These are phyloP conservation scores for Scotopteryx bipunctaria DNA, from an alignment of 2,888 invertebrate genomes.

Conservation along the genomic window DNA sequence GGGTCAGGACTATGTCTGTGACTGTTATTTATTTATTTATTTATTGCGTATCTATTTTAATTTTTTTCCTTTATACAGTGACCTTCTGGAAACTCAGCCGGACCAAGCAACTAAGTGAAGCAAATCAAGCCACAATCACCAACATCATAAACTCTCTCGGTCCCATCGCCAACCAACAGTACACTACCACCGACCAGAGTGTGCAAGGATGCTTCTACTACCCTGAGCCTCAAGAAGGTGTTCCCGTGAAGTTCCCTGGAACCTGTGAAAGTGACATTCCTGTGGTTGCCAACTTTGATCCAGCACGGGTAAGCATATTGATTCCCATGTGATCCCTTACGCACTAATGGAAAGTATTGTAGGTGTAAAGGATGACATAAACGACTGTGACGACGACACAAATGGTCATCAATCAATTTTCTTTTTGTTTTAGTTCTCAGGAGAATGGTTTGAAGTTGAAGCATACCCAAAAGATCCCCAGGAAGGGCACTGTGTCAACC, in stretches of 20 bases:
- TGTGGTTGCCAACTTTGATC: slow-evolving; percentile 50
- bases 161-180: slow-evolving; percentile 53
- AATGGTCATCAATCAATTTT: not conserved
- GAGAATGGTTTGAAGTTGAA: slow-evolving; percentile 62
- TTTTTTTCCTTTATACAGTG: slow-evolving; percentile 44
- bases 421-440: slow-evolving; percentile 53
- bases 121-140: slow-evolving; percentile 47
- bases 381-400: no score
- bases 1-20: no score
- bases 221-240: slow-evolving; percentile 54
- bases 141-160: slow-evolving; percentile 41
- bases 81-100: slow-evolving; percentile 68
- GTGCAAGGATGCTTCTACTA: slow-evolving; percentile 63
- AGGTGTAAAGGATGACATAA: no score
- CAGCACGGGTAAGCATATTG: slow-evolving; percentile 43
- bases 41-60: no score
- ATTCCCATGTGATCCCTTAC: no score
- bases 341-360: no score
- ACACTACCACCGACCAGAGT: slow-evolving; percentile 49
- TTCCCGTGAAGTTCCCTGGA: slow-evolving; percentile 62
- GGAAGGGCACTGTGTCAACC: slow-evolving; percentile 59
- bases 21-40: no score
- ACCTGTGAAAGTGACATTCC: slow-evolving; percentile 50
- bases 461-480: slow-evolving; percentile 58
- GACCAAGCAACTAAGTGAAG: slow-evolving; percentile 44